Evolutionary conservation across 2,113 vertebrate species (phyloP).

Genomic region (Oncorhynchus masou): DNA sequence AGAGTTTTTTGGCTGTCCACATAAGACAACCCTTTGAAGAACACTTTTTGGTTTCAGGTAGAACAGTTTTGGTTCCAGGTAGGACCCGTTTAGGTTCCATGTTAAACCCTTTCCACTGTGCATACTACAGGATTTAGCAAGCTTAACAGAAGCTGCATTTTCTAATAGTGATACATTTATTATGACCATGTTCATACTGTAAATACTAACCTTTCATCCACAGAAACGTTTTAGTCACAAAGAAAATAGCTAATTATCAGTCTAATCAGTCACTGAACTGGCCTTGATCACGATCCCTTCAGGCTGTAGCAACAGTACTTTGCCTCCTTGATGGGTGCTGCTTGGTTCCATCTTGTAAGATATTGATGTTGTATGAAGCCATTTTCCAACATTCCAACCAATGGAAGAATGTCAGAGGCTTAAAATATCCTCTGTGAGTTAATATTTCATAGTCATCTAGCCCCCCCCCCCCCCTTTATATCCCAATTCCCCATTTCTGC

Average conservation of each 20-base stretch:
- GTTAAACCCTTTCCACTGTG: no score
- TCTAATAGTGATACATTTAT: no score
- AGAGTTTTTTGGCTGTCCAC: no score
- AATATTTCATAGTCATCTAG: slow-evolving; percentile 67
- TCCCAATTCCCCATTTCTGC: not conserved
- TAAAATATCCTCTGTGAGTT: slow-evolving; percentile 61
- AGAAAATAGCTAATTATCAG: no score
- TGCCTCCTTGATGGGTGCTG: not conserved
- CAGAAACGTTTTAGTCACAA: not conserved
- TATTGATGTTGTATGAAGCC: slow-evolving; percentile 15
- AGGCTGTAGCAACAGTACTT: not conserved
- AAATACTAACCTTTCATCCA: not conserved
- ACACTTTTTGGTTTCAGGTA: no score
- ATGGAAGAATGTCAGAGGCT: slow-evolving; percentile 57
- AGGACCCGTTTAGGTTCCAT: no score
- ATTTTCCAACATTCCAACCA: slow-evolving; percentile 33
- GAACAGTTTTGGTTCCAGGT: no score
- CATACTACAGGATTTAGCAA: no score
- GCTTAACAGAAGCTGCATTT: no score
- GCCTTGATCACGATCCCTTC: not conserved
- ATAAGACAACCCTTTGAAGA: no score
- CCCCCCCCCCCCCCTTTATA: slow-evolving; percentile 10
- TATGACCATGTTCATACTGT: no score
- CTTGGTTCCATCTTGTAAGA: slow-evolving; percentile 5
- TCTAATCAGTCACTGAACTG: not conserved